phyloP scores from a whole-genome alignment of 2,797 vertebrate genomes.

The Uromys caudimaculatus region DNA sequence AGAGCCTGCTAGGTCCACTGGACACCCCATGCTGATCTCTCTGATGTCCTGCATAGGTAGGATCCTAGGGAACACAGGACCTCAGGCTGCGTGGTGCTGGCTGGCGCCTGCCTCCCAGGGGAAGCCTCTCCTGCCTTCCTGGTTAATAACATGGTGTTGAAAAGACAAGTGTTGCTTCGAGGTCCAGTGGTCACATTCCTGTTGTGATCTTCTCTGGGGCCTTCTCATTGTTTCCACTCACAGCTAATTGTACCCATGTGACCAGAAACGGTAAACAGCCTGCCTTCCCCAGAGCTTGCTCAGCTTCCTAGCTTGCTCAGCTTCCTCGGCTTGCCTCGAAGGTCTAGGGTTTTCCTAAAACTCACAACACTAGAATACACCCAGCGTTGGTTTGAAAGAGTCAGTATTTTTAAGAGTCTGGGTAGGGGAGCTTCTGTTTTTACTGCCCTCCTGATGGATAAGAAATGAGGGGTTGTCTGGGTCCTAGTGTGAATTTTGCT shows the following conservation, averaged over 20 bases:
- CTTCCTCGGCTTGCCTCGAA: neutral
- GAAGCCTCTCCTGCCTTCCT: neutral
- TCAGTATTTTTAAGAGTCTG: neutral
- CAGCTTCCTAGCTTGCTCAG: accelerated
- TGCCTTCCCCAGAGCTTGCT: neutral
- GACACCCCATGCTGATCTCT: too few species aligned
- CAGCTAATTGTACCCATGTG: neutral
- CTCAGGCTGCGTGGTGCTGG: neutral
- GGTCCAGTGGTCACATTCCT: neutral
- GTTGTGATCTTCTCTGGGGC: neutral
- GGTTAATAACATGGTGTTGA: neutral
- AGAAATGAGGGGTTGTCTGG: neutral
- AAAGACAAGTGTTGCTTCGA: neutral
- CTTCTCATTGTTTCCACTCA: neutral
- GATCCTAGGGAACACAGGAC: neutral
- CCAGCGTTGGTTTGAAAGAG: neutral
- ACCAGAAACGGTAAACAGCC: neutral
- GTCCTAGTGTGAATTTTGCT: neutral
- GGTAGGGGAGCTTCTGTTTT: neutral
- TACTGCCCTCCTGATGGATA: too few species aligned
- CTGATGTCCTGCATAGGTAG: neutral
- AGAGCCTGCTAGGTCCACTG: accelerated
- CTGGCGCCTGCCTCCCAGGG: accelerated
- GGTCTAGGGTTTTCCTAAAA: neutral
- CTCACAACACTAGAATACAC: neutral